Evolutionary conservation across 2,888 invertebrate genomes (phyloP).

Genomic region (Oeneis ivallda): DNA sequence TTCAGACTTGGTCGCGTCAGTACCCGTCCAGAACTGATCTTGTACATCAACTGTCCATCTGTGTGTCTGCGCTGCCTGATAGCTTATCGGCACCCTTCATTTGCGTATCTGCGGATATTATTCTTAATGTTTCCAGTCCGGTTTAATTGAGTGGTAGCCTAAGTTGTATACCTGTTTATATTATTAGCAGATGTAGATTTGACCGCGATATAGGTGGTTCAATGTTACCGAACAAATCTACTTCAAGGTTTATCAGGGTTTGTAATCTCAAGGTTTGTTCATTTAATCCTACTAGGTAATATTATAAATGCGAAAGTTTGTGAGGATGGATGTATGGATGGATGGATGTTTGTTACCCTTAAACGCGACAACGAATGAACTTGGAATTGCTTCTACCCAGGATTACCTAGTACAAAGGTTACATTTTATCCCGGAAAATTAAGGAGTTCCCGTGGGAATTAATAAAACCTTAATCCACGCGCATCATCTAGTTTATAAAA

Average conservation of each 20-base stretch:
- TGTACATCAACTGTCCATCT: constrained; percentile 74
- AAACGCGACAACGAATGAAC: too few species aligned
- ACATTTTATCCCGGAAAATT: too few species aligned
- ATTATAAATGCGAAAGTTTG: too few species aligned
- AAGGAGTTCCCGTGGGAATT: too few species aligned
- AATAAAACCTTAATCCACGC: too few species aligned
- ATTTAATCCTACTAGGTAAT: not conserved
- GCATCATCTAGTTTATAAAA: too few species aligned
- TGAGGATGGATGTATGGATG: too few species aligned
- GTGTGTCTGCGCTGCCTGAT: constrained; percentile 54
- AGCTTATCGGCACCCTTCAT: constrained; percentile 38
- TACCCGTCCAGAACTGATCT: constrained; percentile 65
- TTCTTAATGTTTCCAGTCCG: constrained; percentile 13
- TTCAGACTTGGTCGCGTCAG: constrained; percentile 51
- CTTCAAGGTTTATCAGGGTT: not conserved
- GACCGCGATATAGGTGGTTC: not conserved
- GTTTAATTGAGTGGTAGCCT: constrained; percentile 19
- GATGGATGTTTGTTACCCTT: too few species aligned
- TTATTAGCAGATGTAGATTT: not conserved
- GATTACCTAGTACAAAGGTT: too few species aligned
- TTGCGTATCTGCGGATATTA: constrained; percentile 30
- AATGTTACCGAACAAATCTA: not conserved
- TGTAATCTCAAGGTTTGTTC: not conserved
- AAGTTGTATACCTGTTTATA: constrained; percentile 7
- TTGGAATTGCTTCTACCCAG: too few species aligned